Evolutionary conservation across 2,113 vertebrate species (phyloP).

Genomic region (Geothlypis trichas): DNA sequence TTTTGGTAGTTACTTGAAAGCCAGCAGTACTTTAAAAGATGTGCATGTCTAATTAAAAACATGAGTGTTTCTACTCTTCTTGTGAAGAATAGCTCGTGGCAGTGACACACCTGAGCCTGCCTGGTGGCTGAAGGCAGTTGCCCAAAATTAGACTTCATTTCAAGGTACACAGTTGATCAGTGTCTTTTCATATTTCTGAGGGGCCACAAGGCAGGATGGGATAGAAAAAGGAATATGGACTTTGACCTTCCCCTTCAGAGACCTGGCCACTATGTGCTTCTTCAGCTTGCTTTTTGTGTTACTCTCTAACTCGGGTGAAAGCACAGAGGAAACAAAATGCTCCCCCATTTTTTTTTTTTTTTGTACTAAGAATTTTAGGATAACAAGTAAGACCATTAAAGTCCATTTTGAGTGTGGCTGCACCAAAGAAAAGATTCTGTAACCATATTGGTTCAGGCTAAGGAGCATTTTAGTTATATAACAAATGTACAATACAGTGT

Average conservation of each 20-base stretch:
- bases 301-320: not conserved
- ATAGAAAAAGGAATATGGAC: not conserved
- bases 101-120: not conserved
- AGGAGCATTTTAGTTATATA: not conserved
- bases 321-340: not conserved
- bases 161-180: not conserved
- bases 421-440: not conserved
- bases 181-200: not conserved
- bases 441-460: not conserved
- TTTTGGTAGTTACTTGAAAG: not conserved
- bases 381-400: not conserved
- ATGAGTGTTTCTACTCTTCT: not conserved
- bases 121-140: not conserved
- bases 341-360: not conserved
- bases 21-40: not conserved
- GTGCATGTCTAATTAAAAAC: not conserved
- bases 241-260: not conserved
- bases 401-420: not conserved
- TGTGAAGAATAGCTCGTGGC: not conserved
- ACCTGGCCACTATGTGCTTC: not conserved
- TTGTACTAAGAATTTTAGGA: not conserved
- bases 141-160: not conserved
- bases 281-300: not conserved
- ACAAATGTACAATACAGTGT: not conserved
- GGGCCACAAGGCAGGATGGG: not conserved